Evolutionary conservation across 2,113 vertebrate genomes (phyloP), one percentile per base, ranked within the genome.

Genomic region (Ciconia maguari): DNA sequence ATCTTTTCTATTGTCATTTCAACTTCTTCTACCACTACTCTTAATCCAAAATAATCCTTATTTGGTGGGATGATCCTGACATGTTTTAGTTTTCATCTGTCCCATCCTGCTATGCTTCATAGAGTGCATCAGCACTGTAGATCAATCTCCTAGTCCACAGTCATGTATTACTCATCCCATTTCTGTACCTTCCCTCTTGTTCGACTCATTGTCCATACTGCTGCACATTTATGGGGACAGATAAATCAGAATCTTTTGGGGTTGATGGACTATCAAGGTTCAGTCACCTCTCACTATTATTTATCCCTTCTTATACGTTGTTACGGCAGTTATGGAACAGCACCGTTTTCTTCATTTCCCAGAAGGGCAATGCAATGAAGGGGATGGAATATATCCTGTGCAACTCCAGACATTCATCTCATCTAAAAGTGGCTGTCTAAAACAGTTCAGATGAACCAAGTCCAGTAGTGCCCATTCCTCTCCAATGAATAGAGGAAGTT

Each of bases 271-370:
- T 91, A 93, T 72, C 62, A 51, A 94, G 52, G 81, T 84, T 94
- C 62, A 94, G 62, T 87, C 89, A 95, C 44, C 66, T 94, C 48
- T 91, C 85, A 71, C 38, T 82, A 58, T 96, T 95, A 97, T 95
- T 94, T 95, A 94, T 96, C 30, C 36, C 26, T 79, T 72, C 54
- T 94, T 85, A 76, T 20, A 60, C 6, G 4, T 64, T 49, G 25
- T 60, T 80, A 76, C 22, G 52, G 81, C 89, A 91, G 89, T 36
- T 89, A 89, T 12, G 51, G 62, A 82, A 65, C 26, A 75, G 83
- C 55, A 76, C 18, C 4, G 2, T 85, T 83, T 79, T 69, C 86
- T 93, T 92, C 72, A 85, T 94, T 91, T 94, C 77, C 70, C 74
- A 91, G 49, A 94, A 84, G 54, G 41, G 36, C 32, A 79, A 36